Evolutionary conservation across 2,888 invertebrate genomes (phyloP).

Genomic region (Panorpa germanica): DNA sequence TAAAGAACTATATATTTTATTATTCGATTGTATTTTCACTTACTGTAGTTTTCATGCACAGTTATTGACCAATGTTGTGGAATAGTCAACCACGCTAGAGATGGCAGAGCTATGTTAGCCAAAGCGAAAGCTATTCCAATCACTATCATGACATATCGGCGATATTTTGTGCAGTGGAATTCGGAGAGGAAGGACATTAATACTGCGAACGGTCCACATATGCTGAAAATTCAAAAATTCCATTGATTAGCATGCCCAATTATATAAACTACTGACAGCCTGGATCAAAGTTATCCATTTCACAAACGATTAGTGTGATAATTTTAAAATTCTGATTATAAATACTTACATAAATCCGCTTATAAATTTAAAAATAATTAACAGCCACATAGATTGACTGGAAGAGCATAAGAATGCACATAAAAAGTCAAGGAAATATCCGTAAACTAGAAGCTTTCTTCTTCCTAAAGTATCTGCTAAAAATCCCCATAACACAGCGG

Average conservation of each 20-base stretch:
- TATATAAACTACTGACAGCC: no score
- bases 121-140: constrained; percentile 45
- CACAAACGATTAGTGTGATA: no score
- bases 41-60: no score
- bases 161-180: constrained; percentile 43
- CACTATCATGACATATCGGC: constrained; percentile 41
- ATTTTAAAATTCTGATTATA: no score
- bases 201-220: constrained; percentile 55
- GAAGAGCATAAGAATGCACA: constrained; percentile 42
- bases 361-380: constrained; percentile 50
- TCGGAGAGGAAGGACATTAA: constrained; percentile 54
- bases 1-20: no score
- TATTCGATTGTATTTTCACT: no score
- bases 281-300: no score
- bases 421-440: constrained; percentile 40
- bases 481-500: constrained; percentile 60
- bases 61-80: constrained; percentile 34
- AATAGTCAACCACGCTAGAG: constrained; percentile 52
- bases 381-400: constrained; percentile 42
- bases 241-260: no score
- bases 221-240: no score
- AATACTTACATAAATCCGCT: constrained; percentile 54
- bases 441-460: constrained; percentile 42
- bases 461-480: constrained; percentile 55
- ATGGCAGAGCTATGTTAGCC: constrained; percentile 41